These are phyloP conservation scores for Hestina assimilis DNA, from an alignment of 1,140 invertebrate species.

Conservation along the genomic window DNA sequence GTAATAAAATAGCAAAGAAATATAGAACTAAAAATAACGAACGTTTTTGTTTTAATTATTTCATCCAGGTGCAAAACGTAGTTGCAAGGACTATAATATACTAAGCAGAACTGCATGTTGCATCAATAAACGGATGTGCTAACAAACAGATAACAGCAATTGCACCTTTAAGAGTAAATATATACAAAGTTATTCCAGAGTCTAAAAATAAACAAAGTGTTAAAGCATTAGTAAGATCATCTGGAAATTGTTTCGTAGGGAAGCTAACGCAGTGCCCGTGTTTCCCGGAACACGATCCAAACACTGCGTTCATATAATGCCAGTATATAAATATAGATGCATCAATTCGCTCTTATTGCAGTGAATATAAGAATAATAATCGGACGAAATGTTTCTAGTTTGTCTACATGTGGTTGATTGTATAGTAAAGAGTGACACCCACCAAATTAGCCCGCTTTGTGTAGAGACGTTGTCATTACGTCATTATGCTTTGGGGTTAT, in stretches of 20 bases:
- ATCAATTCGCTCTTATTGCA: background rate
- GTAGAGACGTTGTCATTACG: slow-evolving; percentile 17
- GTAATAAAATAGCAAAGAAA: background rate
- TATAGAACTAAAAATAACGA: background rate
- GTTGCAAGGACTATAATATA: background rate
- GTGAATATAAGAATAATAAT: background rate
- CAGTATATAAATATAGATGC: background rate
- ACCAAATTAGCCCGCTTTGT: slow-evolving; percentile 24
- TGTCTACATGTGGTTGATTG: background rate
- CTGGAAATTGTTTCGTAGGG: slow-evolving; percentile 7
- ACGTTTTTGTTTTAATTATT: background rate
- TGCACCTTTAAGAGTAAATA: slow-evolving; percentile 2
- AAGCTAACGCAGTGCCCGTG: slow-evolving; percentile 32
- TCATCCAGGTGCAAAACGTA: background rate
- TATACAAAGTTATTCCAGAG: background rate
- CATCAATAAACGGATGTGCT: background rate
- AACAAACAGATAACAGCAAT: background rate
- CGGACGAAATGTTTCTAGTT: background rate
- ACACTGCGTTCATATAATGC: background rate
- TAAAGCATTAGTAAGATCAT: slow-evolving; percentile 2
- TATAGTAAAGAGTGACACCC: slow-evolving; percentile 21
- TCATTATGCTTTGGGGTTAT: slow-evolving; percentile 20
- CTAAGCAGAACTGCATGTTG: background rate
- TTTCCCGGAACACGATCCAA: slow-evolving; percentile 50
- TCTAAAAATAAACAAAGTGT: background rate